Percentiles rank a stretch among this genome's conserved stretches.
Conservation (phyloP, 2,113 vertebrate species). For the Serilophus lunatus region DNA sequence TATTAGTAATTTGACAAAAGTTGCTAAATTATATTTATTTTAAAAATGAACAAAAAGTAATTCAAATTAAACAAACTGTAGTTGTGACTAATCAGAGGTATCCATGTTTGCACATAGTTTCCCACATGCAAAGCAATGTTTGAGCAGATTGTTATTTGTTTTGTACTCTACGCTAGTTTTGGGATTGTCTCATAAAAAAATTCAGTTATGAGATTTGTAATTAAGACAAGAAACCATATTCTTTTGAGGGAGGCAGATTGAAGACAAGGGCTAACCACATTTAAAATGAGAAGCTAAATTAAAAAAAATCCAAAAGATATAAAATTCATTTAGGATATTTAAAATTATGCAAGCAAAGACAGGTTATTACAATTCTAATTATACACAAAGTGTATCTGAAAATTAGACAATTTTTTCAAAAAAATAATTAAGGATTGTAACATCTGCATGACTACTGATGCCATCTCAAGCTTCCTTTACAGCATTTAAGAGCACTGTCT, state of each 20-base stretch:
- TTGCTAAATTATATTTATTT: background rate
- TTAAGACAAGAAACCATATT: constrained; percentile 55
- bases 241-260: background rate
- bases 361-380: constrained; percentile 71
- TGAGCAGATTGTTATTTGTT: constrained; percentile 8
- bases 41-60: background rate
- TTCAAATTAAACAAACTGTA: constrained; percentile 20
- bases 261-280: constrained; percentile 26
- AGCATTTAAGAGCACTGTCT: constrained; percentile 31
- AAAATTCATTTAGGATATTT: constrained; percentile 62
- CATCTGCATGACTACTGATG: constrained; percentile 26
- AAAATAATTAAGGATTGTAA: constrained; percentile 64
- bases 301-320: constrained; percentile 46
- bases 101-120: constrained; percentile 55
- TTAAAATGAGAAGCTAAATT: constrained; percentile 43
- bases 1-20: background rate
- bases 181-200: constrained; percentile 33
- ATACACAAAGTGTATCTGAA: constrained; percentile 59
- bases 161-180: constrained; percentile 16
- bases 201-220: constrained; percentile 55
- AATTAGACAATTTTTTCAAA: constrained; percentile 57
- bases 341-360: constrained; percentile 62
- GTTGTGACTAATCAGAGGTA: constrained; percentile 25
- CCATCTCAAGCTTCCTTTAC: background rate
- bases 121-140: constrained; percentile 27